Conservation (phyloP, 53 echinoderm and acorn worm species). For the Actinopyga echinites region DNA sequence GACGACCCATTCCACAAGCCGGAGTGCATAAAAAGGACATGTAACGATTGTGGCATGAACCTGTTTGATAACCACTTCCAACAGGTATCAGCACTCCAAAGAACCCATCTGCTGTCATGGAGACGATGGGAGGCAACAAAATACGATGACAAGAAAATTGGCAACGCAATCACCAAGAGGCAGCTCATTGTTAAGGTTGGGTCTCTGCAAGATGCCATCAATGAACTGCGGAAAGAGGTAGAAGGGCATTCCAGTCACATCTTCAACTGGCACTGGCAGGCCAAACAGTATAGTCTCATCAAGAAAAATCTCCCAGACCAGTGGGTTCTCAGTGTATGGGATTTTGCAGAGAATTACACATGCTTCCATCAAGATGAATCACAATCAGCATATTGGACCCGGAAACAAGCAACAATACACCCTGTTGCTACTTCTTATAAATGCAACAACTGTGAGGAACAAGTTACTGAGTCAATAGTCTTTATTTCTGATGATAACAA, state of each 20-base stretch:
- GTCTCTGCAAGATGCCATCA: background rate
- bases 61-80: too few species aligned
- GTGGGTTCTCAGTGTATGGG: conserved; percentile 10
- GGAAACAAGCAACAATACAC: conserved; percentile 6
- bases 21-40: too few species aligned
- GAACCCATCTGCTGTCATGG: too few species aligned
- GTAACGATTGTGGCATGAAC: too few species aligned
- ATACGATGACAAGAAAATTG: too few species aligned
- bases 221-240: background rate
- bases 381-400: background rate
- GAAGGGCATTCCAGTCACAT: background rate
- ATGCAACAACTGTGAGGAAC: conserved; percentile 7
- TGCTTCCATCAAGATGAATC: background rate
- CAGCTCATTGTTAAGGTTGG: background rate
- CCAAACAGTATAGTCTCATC: background rate
- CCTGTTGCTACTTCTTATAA: background rate
- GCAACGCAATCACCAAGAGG: too few species aligned
- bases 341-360: conserved; percentile 17
- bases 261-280: background rate
- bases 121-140: too few species aligned
- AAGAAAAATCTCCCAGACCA: background rate
- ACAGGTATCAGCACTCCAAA: too few species aligned
- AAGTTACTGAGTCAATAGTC: conserved; percentile 39
- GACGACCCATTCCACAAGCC: too few species aligned
- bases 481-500: conserved; percentile 49